Evolutionary conservation across 2,113 vertebrate genomes (phyloP), one percentile per base, ranked within the genome.

Genomic region (Romanogobio albipinnatus): DNA sequence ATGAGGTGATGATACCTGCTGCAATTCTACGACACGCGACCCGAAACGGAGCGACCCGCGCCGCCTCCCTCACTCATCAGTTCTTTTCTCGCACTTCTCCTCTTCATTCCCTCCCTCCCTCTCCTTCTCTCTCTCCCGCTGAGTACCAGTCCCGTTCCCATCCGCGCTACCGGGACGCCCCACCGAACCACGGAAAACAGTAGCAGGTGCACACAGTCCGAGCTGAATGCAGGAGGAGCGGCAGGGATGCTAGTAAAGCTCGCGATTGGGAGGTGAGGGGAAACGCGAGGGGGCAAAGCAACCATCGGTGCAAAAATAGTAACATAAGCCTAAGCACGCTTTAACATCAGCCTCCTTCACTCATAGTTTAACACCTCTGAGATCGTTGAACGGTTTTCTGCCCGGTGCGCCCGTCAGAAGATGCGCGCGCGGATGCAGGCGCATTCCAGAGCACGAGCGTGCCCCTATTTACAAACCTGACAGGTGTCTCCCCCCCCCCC

Each of bases 401-500:
- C 45, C 43, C 78, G 61, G 78, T 70, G 85, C 45, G 36, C 75
- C 29, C 59, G 43, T 49, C 71, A 29, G 83, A 19, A 82, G 61
- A 76, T 53, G 53, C 39, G 81, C 78, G 24, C 51, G 76, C 64
- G 71, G 62, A 70, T n/a, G 70, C 81, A 75, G 73, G 84, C 80
- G 86, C 88, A 90, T 91, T 90, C 90, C 90, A 82, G 66, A 73
- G 84, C 89, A 90, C 76, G 84, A 83, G 70, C 82, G 64, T 78
- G 51, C 26, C 59, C 47, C 24, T 68, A 66, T 29, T 64, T 71
- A 83, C 82, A 85, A 77, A 75, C 76, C 64, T 76, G 84, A 86
- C 86, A 84, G 82, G 85, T 87, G 85, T 88, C 82, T 84, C 84
- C 73, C 76, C 49, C 15, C 47, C 76, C 82, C 82, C 47, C 70